phyloP scores from a whole-genome alignment of 2,888 invertebrate genomes.

The Melinaea menophilus region DNA sequence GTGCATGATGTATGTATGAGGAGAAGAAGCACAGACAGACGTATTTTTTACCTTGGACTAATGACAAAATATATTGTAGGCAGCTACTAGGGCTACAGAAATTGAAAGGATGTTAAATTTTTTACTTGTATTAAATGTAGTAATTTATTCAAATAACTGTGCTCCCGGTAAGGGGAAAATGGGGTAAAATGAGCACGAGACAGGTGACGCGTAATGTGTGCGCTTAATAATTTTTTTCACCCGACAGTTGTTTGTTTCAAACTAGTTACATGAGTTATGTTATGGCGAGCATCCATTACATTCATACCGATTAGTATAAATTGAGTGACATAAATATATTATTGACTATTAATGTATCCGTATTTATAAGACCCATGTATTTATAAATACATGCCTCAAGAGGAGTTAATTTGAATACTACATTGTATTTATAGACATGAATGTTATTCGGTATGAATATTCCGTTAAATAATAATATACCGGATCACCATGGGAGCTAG shows the following conservation, averaged over 20 bases:
- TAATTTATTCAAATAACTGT: conserved; percentile 8
- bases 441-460: background rate
- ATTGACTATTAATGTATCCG: background rate
- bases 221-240: conserved; percentile 32
- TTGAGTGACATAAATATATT: conserved; percentile 1
- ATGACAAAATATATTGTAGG: conserved; percentile 6
- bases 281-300: conserved; percentile 11
- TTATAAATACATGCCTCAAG: background rate
- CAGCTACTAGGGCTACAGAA: conserved; percentile 20
- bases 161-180: conserved; percentile 21
- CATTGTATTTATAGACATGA: too few relatives aligned
- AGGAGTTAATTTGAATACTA: too few relatives aligned
- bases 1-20: too few relatives aligned
- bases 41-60: too few relatives aligned
- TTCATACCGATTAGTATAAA: conserved; percentile 9
- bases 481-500: conserved; percentile 13
- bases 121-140: background rate
- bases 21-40: too few relatives aligned
- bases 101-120: conserved; percentile 16
- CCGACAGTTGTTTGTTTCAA: conserved; percentile 24
- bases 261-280: conserved; percentile 25
- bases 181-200: conserved; percentile 29
- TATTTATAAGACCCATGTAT: background rate
- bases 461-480: conserved; percentile 2
- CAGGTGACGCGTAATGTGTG: conserved; percentile 35